Percentiles rank a stretch among this genome's conserved stretches.
Evolutionary conservation across 2,113 vertebrate genomes (phyloP).

Genomic region (Heterocephalus glaber): DNA sequence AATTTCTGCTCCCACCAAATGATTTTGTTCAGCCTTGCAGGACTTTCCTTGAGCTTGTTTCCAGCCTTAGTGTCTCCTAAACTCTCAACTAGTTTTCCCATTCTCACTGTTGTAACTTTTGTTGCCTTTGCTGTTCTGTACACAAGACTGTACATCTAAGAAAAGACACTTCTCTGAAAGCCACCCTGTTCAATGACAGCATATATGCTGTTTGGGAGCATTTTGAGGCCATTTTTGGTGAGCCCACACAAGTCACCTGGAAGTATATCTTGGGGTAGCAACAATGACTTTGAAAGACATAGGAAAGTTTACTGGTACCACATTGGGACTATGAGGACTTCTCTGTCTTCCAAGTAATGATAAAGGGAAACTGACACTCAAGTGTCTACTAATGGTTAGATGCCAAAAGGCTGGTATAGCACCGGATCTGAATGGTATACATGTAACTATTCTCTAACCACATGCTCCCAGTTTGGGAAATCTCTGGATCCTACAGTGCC

Average conservation of each 20-base stretch:
- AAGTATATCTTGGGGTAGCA: neutral
- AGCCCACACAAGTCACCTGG: neutral
- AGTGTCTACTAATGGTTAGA: neutral
- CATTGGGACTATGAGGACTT: neutral
- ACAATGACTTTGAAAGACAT: neutral
- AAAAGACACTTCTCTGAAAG: neutral
- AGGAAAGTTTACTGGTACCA: neutral
- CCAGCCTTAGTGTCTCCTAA: neutral
- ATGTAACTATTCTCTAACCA: conserved; percentile 29
- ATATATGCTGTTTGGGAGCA: neutral
- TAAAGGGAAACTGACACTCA: conserved; percentile 29
- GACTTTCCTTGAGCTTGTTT: conserved; percentile 21
- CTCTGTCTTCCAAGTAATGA: conserved; percentile 28
- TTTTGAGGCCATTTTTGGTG: rapidly evolving
- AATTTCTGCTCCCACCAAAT: neutral
- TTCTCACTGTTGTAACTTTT: neutral
- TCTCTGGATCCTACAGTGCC: conserved; percentile 26
- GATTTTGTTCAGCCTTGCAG: neutral
- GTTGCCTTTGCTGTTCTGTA: neutral
- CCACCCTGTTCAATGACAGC: neutral
- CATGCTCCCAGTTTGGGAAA: neutral
- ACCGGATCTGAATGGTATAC: neutral
- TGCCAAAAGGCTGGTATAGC: neutral
- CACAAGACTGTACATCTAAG: neutral
- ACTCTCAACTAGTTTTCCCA: neutral